Evolutionary conservation across 1,140 invertebrate species (phyloP).

Genomic region (Conus ventricosus): DNA sequence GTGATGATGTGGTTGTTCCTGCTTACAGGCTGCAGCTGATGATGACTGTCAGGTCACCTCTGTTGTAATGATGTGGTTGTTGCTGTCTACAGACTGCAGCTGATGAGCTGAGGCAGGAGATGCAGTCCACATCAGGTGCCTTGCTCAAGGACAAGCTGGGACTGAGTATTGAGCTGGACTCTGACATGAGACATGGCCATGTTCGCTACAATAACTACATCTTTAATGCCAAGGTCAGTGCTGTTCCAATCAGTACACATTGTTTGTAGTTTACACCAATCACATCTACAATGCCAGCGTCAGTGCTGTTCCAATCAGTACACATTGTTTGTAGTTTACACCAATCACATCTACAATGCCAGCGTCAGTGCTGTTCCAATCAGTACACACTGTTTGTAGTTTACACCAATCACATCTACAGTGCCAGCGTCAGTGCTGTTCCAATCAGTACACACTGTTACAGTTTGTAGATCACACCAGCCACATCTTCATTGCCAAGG

Average conservation of each 20-base stretch:
- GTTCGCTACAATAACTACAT: conserved; percentile 92
- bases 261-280: too few relatives aligned
- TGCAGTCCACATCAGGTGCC: conserved; percentile 83
- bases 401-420: too few relatives aligned
- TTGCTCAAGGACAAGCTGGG: conserved; percentile 88
- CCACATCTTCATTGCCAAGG: too few relatives aligned
- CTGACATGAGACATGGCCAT: conserved; percentile 92
- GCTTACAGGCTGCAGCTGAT: neutral
- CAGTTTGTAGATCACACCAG: too few relatives aligned
- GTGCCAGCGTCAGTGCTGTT: too few relatives aligned
- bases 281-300: too few relatives aligned
- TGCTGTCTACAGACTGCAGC: conserved; percentile 61
- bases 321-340: neutral
- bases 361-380: neutral
- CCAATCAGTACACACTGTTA: too few relatives aligned
- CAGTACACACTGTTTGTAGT: too few relatives aligned
- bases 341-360: too few relatives aligned
- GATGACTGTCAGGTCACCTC: neutral
- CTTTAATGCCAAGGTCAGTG: conserved; percentile 85
- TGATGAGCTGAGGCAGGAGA: conserved; percentile 80
- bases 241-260: too few relatives aligned
- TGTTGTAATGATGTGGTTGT: too few relatives aligned
- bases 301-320: too few relatives aligned
- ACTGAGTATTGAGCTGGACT: conserved; percentile 90
- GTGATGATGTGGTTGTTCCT: neutral